Conservation (phyloP, 2,113 vertebrate species). For the Eurypyga helias region DNA sequence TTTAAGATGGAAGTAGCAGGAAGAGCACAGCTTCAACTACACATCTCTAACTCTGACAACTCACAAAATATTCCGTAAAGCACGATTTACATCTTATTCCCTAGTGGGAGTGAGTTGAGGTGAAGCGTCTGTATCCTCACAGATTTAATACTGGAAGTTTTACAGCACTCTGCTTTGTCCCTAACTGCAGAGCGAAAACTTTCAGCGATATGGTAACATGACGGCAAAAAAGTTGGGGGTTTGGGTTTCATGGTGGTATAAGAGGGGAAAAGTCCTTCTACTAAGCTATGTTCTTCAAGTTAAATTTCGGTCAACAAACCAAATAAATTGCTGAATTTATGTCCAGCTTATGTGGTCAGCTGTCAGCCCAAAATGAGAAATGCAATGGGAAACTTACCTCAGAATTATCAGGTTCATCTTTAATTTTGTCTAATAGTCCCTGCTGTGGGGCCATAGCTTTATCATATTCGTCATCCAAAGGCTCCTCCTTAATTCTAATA, state of each 20-base stretch:
- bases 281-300: slow-evolving; percentile 28
- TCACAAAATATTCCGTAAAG: neutral
- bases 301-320: slow-evolving; percentile 52
- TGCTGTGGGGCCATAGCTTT: slow-evolving; percentile 84
- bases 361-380: slow-evolving; percentile 63
- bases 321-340: slow-evolving; percentile 41
- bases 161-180: neutral
- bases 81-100: neutral
- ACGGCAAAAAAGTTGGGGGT: neutral
- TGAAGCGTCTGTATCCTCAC: neutral
- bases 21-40: neutral
- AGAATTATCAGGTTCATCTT: slow-evolving; percentile 90
- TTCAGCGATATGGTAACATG: slow-evolving; percentile 16
- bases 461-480: slow-evolving; percentile 93
- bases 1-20: neutral
- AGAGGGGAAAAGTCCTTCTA: slow-evolving; percentile 40
- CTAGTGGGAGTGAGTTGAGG: neutral
- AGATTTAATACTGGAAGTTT: neutral
- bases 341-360: slow-evolving; percentile 33
- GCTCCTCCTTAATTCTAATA: slow-evolving; percentile 95
- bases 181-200: slow-evolving; percentile 25
- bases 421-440: slow-evolving; percentile 84
- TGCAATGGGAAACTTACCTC: slow-evolving; percentile 80
- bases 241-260: neutral
- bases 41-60: neutral